Conservation (phyloP, 1,140 invertebrate species). For the Adoxophyes honmai region DNA sequence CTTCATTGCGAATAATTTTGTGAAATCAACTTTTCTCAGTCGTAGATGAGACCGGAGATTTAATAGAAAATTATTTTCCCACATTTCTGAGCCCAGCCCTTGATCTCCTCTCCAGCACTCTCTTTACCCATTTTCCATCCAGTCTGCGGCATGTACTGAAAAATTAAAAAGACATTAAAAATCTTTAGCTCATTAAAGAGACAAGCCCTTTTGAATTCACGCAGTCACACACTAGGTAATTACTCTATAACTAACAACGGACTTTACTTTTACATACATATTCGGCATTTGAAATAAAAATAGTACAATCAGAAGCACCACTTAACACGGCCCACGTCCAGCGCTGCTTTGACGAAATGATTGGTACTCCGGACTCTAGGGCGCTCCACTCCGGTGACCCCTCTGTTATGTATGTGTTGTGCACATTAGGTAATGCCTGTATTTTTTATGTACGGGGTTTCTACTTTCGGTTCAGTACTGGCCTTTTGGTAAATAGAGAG, state of each 20-base stretch:
- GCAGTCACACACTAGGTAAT: not conserved
- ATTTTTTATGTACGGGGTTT: not conserved
- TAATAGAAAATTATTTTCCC: no score
- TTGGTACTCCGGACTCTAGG: conserved; percentile 39
- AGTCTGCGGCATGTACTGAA: no score
- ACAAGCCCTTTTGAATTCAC: not conserved
- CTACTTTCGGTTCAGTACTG: no score
- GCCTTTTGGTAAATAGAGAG: no score
- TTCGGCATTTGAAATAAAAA: conserved; percentile 18
- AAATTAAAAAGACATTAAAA: no score
- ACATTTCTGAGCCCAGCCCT: no score
- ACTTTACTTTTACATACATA: conserved; percentile 1
- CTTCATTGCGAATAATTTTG: no score
- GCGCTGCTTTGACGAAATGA: conserved; percentile 60
- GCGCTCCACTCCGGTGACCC: conserved; percentile 30
- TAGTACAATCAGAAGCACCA: conserved; percentile 39
- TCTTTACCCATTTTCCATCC: no score
- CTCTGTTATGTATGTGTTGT: conserved; percentile 24
- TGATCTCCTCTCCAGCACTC: no score
- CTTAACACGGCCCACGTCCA: conserved; percentile 41
- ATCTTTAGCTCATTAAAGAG: no score
- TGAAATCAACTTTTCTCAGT: no score
- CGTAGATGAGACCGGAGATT: no score
- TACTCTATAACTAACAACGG: not conserved
- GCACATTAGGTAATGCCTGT: conserved; percentile 20